Evolutionary conservation across 1,140 invertebrate species (phyloP).

Genomic region (Lineus longissimus): DNA sequence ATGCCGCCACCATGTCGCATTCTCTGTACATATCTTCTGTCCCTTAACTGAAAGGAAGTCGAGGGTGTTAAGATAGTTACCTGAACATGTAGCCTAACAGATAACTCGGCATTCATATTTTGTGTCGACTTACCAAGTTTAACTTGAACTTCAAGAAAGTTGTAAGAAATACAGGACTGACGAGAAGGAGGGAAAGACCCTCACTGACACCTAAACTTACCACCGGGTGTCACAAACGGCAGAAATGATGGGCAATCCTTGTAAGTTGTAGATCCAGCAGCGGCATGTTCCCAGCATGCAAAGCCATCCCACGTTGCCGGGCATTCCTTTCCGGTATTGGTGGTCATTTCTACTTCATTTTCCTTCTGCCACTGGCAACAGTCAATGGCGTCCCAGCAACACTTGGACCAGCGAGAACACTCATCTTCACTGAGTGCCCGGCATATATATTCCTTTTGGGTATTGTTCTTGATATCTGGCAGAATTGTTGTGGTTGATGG

Average conservation of each 20-base stretch:
- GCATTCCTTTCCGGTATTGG: constrained; percentile 58
- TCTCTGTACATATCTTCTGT: constrained; percentile 58
- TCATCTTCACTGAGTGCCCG: constrained; percentile 26
- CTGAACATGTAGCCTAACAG: too few species aligned
- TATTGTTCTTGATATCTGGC: constrained; percentile 26
- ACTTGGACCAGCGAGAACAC: constrained; percentile 29
- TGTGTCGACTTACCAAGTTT: too few species aligned
- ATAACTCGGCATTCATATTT: too few species aligned
- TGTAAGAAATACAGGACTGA: too few species aligned
- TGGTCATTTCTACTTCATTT: neutral
- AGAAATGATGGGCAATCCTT: constrained; percentile 71
- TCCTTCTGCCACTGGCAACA: constrained; percentile 30
- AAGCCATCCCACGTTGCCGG: constrained; percentile 78
- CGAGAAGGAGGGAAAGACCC: too few species aligned
- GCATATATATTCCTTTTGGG: constrained; percentile 23
- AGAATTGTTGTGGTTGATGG: constrained; percentile 10
- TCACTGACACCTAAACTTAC: too few species aligned
- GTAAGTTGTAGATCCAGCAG: constrained; percentile 66
- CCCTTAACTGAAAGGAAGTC: constrained; percentile 57
- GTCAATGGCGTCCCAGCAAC: constrained; percentile 24
- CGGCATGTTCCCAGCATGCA: constrained; percentile 80
- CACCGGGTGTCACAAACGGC: constrained; percentile 7
- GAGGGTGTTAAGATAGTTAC: too few species aligned
- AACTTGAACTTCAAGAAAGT: too few species aligned
- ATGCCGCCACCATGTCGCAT: constrained; percentile 63